Evolutionary conservation across 2,797 vertebrate species (phyloP), one percentile per base, ranked within the genome.

Genomic region (Pipistrellus pygmaeus): DNA sequence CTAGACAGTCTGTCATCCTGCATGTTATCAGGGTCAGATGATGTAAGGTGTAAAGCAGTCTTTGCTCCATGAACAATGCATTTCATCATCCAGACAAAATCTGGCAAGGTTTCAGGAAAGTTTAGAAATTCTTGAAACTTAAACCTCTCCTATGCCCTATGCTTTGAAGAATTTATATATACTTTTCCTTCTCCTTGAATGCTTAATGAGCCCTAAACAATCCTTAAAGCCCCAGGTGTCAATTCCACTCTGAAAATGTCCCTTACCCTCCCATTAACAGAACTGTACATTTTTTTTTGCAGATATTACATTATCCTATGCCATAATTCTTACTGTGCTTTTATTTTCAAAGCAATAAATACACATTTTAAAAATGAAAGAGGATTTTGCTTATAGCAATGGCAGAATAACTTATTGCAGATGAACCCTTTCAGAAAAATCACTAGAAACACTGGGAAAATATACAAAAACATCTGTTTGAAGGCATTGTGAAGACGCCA

Each of bases 291-390:
- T 89, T 6, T 64, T 51, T 68, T 62, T 76, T 51, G 77, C 1
- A 87, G 17, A 30, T 44, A 20, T 17, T 62, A 4, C 13, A 55
- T 21, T 69, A 60, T 41, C 48, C 38, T 76, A 14, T 17, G 30
- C 0, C 18, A 27, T 32, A 86, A 46, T 77, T 55, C 64, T 55
- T 62, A 10, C 25, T 68, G 14, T 69, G 30, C 2, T 91, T 27
- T 85, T 75, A 80, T 71, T 87, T 75, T 92, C 32, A 38, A 94
- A 66, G 60, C 72, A 86, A 57, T 57, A 80, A 66, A 83, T 68
- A 35, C 18, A 68, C 13, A 53, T 62, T 62, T 30, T 62, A 14
- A 30, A 62, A 71, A 88, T 21, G 21, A 25, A 46, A 78, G 68
- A 86, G 21, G 14, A 62, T 46, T 91, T 75, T 91, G 25, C 35